Evolutionary conservation across 2,797 vertebrate species (phyloP).

Genomic region (Protonibea diacanthus): DNA sequence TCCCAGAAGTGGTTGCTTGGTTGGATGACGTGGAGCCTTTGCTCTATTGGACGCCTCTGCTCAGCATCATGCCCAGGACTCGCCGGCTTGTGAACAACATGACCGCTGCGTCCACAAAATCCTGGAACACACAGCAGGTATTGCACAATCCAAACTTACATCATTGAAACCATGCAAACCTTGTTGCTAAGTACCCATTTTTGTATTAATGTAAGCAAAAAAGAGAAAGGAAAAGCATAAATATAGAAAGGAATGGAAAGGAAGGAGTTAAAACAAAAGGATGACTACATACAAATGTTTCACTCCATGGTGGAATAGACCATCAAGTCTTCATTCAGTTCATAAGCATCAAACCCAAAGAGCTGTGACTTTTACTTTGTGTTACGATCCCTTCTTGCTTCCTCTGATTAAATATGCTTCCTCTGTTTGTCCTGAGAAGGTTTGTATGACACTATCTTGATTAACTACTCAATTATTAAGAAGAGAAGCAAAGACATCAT

Average conservation of each 20-base stretch:
- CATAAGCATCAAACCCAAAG: not conserved
- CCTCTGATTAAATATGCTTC: slow-evolving; percentile 53
- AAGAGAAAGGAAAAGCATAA: not conserved
- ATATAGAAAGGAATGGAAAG: not conserved
- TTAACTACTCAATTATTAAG: slow-evolving; percentile 80
- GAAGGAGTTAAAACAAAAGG: not conserved
- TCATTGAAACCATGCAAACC: not conserved
- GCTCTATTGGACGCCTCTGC: slow-evolving; percentile 80
- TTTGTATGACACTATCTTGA: slow-evolving; percentile 55
- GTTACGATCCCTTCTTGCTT: slow-evolving; percentile 39
- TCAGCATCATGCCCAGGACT: slow-evolving; percentile 75
- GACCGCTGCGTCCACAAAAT: slow-evolving; percentile 32
- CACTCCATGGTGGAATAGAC: too few species aligned
- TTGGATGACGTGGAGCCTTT: slow-evolving; percentile 77
- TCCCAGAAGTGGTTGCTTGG: slow-evolving; percentile 75
- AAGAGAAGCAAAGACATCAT: slow-evolving; percentile 47
- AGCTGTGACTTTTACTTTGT: slow-evolving; percentile 18
- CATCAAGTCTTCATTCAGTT: not conserved
- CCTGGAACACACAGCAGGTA: slow-evolving; percentile 88
- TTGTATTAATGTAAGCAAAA: not conserved
- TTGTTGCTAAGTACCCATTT: not conserved
- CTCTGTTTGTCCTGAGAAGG: slow-evolving; percentile 51
- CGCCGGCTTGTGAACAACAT: slow-evolving; percentile 64
- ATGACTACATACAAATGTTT: not conserved
- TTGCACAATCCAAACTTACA: not conserved